Conservation (phyloP, 53 echinoderm and acorn worm genomes). For the Paracentrotus lividus region DNA sequence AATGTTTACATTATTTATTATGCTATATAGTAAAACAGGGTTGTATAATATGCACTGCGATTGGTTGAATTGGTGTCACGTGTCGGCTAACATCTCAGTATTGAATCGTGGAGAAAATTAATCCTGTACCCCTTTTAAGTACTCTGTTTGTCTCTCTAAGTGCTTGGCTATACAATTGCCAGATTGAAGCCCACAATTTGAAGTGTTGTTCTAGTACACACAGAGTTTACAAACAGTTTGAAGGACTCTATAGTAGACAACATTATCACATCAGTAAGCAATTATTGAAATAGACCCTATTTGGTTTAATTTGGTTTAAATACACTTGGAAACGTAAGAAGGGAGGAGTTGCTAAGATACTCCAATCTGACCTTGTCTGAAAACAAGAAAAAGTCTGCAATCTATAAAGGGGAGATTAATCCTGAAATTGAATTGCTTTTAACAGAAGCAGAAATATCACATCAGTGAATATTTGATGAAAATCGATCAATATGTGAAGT, state of each 20-base stretch:
- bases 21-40: too few relatives aligned
- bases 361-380: neutral
- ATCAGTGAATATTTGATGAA: too few relatives aligned
- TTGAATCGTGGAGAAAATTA: too few relatives aligned
- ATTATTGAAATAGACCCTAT: conserved; percentile 6
- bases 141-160: neutral
- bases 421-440: too few relatives aligned
- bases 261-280: neutral
- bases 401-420: too few relatives aligned
- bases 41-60: too few relatives aligned
- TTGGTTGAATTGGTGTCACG: neutral
- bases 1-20: too few relatives aligned
- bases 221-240: conserved; percentile 4
- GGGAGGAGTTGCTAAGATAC: neutral
- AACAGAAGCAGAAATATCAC: too few relatives aligned
- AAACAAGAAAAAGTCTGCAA: too few relatives aligned
- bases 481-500: too few relatives aligned
- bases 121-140: neutral
- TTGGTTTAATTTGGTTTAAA: too few relatives aligned
- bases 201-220: neutral
- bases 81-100: neutral
- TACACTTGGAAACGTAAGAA: conserved; percentile 41
- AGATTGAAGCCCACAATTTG: neutral
- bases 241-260: neutral
- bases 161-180: neutral